Conservation (phyloP, 2,888 invertebrate genomes). For the Mythimna ferrago region DNA sequence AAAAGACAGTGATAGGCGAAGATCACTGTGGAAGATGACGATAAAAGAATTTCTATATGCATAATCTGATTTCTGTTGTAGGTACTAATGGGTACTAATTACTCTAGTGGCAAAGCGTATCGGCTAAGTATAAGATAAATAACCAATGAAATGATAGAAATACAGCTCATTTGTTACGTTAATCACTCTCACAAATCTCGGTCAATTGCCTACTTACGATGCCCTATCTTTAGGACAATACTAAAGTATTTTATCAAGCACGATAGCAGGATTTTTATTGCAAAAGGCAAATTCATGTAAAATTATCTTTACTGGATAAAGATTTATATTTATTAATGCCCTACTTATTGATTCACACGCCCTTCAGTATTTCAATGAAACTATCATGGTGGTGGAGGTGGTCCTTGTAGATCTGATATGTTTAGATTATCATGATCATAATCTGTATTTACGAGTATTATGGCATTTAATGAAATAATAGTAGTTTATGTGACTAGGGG, state of each 20-base stretch:
- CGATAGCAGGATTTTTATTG: conserved; percentile 42
- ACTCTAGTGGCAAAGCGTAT: conserved; percentile 1
- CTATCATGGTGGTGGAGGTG: not conserved
- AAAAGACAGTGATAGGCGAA: not conserved
- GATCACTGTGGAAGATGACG: not conserved
- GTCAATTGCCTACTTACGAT: conserved; percentile 70
- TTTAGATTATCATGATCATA: not conserved
- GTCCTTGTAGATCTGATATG: conserved; percentile 1
- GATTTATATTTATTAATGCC: conserved; percentile 27
- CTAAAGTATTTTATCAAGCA: conserved; percentile 43
- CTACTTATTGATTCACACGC: conserved; percentile 33
- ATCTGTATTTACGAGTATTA: not conserved
- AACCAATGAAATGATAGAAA: conserved; percentile 25
- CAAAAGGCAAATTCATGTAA: conserved; percentile 36
- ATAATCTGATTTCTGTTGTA: conserved; percentile 1
- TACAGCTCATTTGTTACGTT: conserved; percentile 17
- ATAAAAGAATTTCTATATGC: not conserved
- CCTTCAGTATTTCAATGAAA: conserved; percentile 38
- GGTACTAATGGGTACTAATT: conserved; percentile 9
- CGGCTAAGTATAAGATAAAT: conserved; percentile 23
- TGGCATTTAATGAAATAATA: not conserved
- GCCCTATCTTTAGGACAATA: conserved; percentile 55
- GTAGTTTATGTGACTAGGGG: too few relatives aligned
- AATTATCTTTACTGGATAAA: conserved; percentile 45
- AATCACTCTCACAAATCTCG: conserved; percentile 66